Conservation (phyloP, 2,113 vertebrate genomes). For the Triplophysa rosa region DNA sequence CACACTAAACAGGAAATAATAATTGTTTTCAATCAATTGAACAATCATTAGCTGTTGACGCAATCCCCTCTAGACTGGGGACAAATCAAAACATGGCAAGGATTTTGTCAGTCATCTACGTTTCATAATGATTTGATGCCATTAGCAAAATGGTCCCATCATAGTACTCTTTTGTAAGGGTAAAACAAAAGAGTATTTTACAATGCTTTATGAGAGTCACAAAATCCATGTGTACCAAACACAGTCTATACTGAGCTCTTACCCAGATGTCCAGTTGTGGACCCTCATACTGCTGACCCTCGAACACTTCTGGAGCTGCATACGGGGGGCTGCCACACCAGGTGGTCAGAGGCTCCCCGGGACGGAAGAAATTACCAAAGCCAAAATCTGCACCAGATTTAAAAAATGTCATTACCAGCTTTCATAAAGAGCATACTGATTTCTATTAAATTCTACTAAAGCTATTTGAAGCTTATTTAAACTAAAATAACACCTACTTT, state of each 20-base stretch:
- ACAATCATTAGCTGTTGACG: conserved; percentile 15
- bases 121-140: not conserved
- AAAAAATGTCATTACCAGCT: not conserved
- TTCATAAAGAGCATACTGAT: too few species aligned
- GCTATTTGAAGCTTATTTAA: too few species aligned
- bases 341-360: conserved; percentile 88
- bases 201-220: not conserved
- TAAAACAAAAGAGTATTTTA: not conserved
- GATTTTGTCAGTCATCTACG: not conserved
- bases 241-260: conserved; percentile 48
- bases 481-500: too few species aligned
- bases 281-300: conserved; percentile 97
- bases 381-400: conserved; percentile 85
- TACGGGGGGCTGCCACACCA: conserved; percentile 99
- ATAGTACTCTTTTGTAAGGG: not conserved
- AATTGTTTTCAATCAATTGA: conserved; percentile 31
- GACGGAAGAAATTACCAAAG: conserved; percentile 98
- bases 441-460: too few species aligned
- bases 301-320: conserved; percentile 96
- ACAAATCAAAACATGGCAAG: not conserved
- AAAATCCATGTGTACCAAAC: not conserved
- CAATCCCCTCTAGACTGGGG: not conserved
- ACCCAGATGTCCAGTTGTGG: conserved; percentile 99
- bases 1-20: conserved; percentile 27
- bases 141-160: not conserved